Base-by-base conservation (phyloP, 2,113 vertebrate species). In the Vidua macroura region DNA sequence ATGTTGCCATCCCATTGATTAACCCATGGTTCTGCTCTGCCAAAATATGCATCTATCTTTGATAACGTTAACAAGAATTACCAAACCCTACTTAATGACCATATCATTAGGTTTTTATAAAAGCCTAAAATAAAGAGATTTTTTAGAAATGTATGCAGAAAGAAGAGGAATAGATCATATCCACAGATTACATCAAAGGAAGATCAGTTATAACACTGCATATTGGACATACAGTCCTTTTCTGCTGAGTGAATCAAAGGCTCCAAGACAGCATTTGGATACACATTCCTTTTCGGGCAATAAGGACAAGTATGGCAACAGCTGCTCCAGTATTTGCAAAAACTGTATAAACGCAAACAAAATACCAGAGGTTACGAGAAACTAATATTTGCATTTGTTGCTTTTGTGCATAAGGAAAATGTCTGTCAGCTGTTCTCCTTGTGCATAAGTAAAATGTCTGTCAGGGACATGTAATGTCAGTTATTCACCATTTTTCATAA, bases 271-370 rank as follows among this genome's bases (percentile, higher is more conserved):
- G 59, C 46, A 56, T 76, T 93, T 75, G 83, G 62, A 91, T 43
- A 64, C 21, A 25, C 62, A 39, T 82, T 85, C 60, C 75, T 90
- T 78, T 78, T 73, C 0, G 6, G 91, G 90, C 87, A 97, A 64
- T 87, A 88, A 89, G 52, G 90, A 89, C 92, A 91, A 96, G 92
- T 80, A 95, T 75, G 95, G 97, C 92, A 96, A 97, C 96, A 96
- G 97, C 96, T 98, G 97, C 83, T 93, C 85, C 72, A 88, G 56
- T 84, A 93, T 96, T 96, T 96, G 88, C 67, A 89, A 94, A 94
- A 92, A 49, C 83, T 55, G 33, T 70, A 33, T 88, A 89, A 93
- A 96, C 23, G 69, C 96, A 97, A 97, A 80, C 88, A 92, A 92
- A 97, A 95, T 69, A 91, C 81, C 83, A 95, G 82, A 86, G 86